Evolutionary conservation across 2,888 invertebrate genomes (phyloP).

Genomic region (Drosophila mercatorum): DNA sequence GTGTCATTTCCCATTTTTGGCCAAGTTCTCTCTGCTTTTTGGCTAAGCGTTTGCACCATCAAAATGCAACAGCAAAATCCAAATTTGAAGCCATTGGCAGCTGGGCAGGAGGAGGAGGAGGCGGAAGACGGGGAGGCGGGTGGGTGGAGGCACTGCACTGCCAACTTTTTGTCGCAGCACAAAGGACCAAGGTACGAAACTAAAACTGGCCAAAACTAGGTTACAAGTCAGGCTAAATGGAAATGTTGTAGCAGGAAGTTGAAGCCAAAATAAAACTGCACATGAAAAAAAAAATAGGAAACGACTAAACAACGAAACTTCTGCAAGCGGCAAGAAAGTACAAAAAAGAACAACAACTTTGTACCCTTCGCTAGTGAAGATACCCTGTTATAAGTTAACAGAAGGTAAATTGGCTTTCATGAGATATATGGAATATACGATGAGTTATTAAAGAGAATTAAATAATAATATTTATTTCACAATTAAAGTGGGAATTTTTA

Average conservation of each 20-base stretch:
- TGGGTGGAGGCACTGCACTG: neutral
- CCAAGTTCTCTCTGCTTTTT: constrained; percentile 33
- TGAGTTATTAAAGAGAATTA: too few species aligned
- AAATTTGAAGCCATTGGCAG: constrained; percentile 21
- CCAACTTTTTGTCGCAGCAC: constrained; percentile 52
- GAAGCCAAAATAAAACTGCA: constrained; percentile 56
- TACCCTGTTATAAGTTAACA: neutral
- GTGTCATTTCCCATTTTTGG: constrained; percentile 77
- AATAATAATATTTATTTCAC: too few species aligned
- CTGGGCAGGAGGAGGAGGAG: neutral
- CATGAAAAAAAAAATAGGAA: constrained; percentile 43
- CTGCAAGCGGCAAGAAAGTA: constrained; percentile 36
- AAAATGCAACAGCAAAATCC: constrained; percentile 60
- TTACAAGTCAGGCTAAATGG: constrained; percentile 70
- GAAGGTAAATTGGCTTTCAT: neutral
- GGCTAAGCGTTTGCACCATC: constrained; percentile 61
- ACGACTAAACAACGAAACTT: constrained; percentile 44
- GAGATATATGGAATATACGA: too few species aligned
- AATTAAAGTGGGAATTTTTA: too few species aligned
- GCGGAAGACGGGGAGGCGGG: neutral
- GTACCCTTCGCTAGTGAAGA: neutral
- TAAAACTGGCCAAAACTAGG: constrained; percentile 71
- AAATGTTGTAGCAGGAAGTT: constrained; percentile 76
- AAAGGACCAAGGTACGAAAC: constrained; percentile 18
- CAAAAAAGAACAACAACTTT: constrained; percentile 19